Conservation (phyloP, 2,113 vertebrate species). For the Phyllopteryx taeniolatus region DNA sequence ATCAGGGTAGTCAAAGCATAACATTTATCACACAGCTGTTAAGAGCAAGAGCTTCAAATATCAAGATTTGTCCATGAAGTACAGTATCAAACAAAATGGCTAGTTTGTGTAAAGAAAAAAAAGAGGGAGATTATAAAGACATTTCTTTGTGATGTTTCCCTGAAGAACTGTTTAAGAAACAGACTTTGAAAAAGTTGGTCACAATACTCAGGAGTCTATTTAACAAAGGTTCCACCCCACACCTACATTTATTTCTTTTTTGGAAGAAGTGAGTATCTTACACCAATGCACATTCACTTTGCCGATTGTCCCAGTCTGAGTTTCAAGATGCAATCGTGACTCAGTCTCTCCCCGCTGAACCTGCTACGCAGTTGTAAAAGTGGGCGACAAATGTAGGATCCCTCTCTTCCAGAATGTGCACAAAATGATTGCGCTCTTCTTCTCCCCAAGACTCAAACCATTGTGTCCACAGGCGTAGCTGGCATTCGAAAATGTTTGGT, state of each 20-base stretch:
- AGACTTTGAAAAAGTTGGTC: not conserved
- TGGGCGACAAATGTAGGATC: conserved; percentile 79
- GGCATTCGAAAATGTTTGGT: conserved; percentile 86
- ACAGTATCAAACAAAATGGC: not conserved
- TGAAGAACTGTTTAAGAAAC: not conserved
- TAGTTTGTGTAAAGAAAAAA: not conserved
- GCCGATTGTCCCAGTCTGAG: not conserved
- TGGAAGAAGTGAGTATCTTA: not conserved
- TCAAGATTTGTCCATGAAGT: not conserved
- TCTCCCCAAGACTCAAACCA: conserved; percentile 89
- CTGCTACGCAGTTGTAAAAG: conserved; percentile 80
- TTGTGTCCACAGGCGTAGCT: conserved; percentile 86
- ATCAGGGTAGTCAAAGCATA: not conserved
- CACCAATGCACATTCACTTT: not conserved
- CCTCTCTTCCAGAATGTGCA: conserved; percentile 77
- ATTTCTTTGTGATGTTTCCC: not conserved
- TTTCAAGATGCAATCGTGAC: not conserved
- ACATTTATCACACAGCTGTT: not conserved
- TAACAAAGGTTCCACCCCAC: not conserved
- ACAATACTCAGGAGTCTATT: not conserved
- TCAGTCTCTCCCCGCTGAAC: conserved; percentile 78
- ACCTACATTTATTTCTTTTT: not conserved
- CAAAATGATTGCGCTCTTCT: conserved; percentile 82
- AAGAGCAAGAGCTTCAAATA: not conserved
- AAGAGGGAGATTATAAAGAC: not conserved